Evolutionary conservation across 1,140 invertebrate species (phyloP).

Genomic region (Drosophila yakuba): DNA sequence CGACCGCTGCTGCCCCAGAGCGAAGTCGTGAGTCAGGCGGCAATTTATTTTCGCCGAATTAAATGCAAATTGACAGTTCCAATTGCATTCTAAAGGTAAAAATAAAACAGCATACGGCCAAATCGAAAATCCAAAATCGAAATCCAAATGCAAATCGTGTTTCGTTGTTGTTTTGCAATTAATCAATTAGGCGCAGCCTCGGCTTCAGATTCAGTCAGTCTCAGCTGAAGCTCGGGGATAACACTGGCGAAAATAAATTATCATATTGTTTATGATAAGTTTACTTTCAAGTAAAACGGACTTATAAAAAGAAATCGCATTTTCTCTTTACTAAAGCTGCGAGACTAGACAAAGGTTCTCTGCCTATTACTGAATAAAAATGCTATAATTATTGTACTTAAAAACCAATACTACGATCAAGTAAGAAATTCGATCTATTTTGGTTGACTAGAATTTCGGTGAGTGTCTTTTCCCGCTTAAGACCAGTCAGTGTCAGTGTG

Average conservation of each 20-base stretch:
- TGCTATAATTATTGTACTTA: too few relatives aligned
- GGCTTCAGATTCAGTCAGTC: conserved; percentile 27
- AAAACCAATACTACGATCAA: too few relatives aligned
- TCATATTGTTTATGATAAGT: neutral
- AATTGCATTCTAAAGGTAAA: conserved; percentile 71
- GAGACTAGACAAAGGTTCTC: too few relatives aligned
- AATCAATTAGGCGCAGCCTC: conserved; percentile 79
- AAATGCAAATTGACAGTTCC: conserved; percentile 82
- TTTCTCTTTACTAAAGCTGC: too few relatives aligned
- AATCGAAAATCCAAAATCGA: conserved; percentile 60
- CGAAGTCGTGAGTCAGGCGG: conserved; percentile 74
- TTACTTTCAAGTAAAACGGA: too few relatives aligned
- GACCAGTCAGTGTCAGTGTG: conserved; percentile 70
- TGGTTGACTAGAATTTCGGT: neutral
- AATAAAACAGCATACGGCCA: conserved; percentile 22
- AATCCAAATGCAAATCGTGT: conserved; percentile 80
- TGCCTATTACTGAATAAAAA: too few relatives aligned
- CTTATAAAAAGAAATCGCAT: too few relatives aligned
- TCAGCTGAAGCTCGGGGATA: conserved; percentile 18
- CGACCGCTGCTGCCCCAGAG: conserved; percentile 41
- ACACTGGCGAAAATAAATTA: conserved; percentile 3
- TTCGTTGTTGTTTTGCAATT: conserved; percentile 78
- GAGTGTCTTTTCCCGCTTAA: conserved; percentile 19
- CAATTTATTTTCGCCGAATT: conserved; percentile 82
- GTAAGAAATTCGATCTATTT: too few relatives aligned